Base-by-base conservation (phyloP, 2,797 vertebrate genomes). In the Allochrocebus solatus region DNA sequence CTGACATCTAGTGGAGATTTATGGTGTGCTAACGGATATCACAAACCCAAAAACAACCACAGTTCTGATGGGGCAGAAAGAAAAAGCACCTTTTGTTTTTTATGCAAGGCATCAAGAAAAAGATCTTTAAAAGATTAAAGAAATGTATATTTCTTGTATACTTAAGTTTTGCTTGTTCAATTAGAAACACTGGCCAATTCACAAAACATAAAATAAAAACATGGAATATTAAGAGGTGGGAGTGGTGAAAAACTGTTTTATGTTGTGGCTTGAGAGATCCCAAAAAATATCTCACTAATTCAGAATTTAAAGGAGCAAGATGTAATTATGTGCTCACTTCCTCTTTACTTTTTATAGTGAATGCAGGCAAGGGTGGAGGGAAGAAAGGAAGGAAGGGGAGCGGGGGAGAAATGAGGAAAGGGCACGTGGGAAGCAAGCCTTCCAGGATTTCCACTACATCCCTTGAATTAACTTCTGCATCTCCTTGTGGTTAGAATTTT, bases 1-100 rank as follows among this genome's bases (percentile, higher is more conserved):
- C 97, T 98, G 98, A 98, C 98, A 98, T 95, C 98, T 98, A 98
- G 98, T 98, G 98, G 98, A 97, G 93, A 97, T 95, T 95, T 89
- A 97, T 16, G 83, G 91, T 57, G 85, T 39, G 50, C 55, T 24
- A 2, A 33, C 75, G 78, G 76, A n/a, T 17, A 76, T 19, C 70
- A 59, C 36, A 53, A 1, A 78, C 76, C 33, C 28, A 22, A 67
- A 41, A 72, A 59, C 8, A 39, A 84, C 16, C 72, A 48, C 30
- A 83, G 16, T 48, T 89, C 22, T 30, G 53, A 79, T 53, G 17
- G 24, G 19, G 12, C 36, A 41, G 28, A 78, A 80, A 72, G 41
- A 19, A 55, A 96, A 96, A 57, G 8, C 39, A 82, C 50, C 17
- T 76, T 43, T 17, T 43, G 26, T 50, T 80, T 75, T 86, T 92